Conservation (phyloP, 2,113 vertebrate genomes). For the Lichenostomus cassidix region DNA sequence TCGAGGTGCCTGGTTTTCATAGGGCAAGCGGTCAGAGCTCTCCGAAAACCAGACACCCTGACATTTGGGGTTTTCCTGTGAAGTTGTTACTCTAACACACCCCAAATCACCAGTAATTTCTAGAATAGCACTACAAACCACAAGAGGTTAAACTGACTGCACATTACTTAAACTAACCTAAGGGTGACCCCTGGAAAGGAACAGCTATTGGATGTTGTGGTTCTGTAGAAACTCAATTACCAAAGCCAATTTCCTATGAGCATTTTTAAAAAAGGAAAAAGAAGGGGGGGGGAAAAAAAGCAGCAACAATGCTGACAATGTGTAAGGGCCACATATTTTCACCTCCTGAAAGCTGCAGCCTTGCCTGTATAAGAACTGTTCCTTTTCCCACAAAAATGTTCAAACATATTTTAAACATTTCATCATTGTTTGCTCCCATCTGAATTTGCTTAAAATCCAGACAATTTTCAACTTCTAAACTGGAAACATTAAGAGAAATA, state of each 20-base stretch:
- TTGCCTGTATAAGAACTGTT: neutral
- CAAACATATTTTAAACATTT: slow-evolving; percentile 59
- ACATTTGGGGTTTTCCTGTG: slow-evolving; percentile 49
- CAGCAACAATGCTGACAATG: slow-evolving; percentile 44
- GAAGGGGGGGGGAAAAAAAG: neutral
- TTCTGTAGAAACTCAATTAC: slow-evolving; percentile 69
- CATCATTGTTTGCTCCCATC: slow-evolving; percentile 54
- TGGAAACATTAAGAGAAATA: slow-evolving; percentile 33
- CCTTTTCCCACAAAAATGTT: slow-evolving; percentile 56
- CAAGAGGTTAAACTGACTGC: slow-evolving; percentile 54
- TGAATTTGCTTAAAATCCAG: slow-evolving; percentile 60
- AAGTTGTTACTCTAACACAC: slow-evolving; percentile 42
- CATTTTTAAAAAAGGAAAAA: neutral
- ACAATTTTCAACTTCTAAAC: slow-evolving; percentile 40
- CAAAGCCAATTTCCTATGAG: slow-evolving; percentile 65
- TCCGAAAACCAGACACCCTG: slow-evolving; percentile 13
- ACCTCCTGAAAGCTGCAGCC: neutral
- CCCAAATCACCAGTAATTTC: slow-evolving; percentile 55
- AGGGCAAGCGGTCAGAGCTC: neutral
- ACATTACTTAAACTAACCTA: slow-evolving; percentile 51
- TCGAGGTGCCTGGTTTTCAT: neutral
- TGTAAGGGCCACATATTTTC: slow-evolving; percentile 34
- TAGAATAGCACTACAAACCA: slow-evolving; percentile 43
- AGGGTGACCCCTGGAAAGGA: slow-evolving; percentile 42
- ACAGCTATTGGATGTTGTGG: slow-evolving; percentile 58